Evolutionary conservation across 1,140 invertebrate genomes (phyloP), one percentile per base, ranked within the genome.

Genomic region (Euschistus heros): DNA sequence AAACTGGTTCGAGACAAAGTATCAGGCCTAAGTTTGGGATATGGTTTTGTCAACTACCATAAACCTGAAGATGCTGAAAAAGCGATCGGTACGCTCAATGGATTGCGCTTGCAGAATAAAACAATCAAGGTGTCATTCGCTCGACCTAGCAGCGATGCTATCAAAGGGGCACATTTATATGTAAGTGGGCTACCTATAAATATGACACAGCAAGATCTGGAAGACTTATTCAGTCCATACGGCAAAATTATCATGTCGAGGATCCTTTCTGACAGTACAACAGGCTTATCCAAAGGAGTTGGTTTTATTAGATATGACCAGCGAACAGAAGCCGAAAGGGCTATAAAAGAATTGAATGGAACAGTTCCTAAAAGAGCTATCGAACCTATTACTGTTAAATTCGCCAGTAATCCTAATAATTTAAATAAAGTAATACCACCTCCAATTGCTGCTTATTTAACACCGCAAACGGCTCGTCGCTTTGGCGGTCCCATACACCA

Each of bases 281-380:
- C 79, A 91, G 95, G 95, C 73, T 81, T 98, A 71, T 98, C 95
- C 64, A 98, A 99, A 81, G 97, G 97, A 66, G 97, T 99, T 68
- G 97, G 97, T 61, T 99, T 99, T 79, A 98, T 99, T 72, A 85
- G 97, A 66, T 99, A 98, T 78, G 97, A 99, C 78, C 94, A 98
- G 76, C 87, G 96, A 67, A 83, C 91, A 69, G 96, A 99, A 78
- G 97, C 97, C 2, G 97, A 99, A 77, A 81, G 91, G 54, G 97
- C 97, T 42, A 99, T 99, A 71, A 91, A 97, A 76, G 93, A 98
- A 78, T 79, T 99, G 71, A 97, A 98, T 77, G 96, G 96, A 67
- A 94, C 92, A 69, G 91, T 96, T 79, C 95, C 90, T 61, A 95
- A 92, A 78, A 92, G 92, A 71, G 92, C 91, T 63, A 88, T 91